A percentile compares a stretch with the other conserved stretches of the same genome.
These are phyloP conservation scores for Cariama cristata DNA, from an alignment of 2,113 vertebrate genomes.

Conservation along the genomic window DNA sequence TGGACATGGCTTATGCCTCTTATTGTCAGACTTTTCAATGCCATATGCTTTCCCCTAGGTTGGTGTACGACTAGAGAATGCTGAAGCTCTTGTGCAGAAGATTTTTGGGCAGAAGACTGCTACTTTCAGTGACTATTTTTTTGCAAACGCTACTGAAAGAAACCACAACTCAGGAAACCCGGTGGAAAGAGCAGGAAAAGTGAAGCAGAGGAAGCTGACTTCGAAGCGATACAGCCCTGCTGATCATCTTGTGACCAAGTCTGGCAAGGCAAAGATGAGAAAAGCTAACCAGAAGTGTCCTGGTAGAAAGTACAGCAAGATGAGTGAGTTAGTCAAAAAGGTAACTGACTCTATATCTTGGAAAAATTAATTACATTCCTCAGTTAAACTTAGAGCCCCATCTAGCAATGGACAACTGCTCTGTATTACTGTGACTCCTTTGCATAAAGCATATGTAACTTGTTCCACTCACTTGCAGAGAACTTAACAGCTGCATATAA, in stretches of 20 bases:
- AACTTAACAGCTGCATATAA: not conserved
- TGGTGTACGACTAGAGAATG: constrained; percentile 67
- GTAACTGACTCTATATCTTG: constrained; percentile 62
- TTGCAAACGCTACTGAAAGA: not conserved
- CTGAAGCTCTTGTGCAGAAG: constrained; percentile 51
- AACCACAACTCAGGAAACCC: not conserved
- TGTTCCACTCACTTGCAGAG: not conserved
- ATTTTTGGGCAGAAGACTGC: constrained; percentile 33
- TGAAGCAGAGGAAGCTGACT: not conserved
- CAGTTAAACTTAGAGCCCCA: not conserved
- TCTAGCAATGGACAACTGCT: not conserved
- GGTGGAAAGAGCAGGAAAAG: not conserved
- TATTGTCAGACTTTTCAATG: not conserved
- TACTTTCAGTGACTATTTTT: constrained; percentile 35
- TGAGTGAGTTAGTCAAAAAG: constrained; percentile 79
- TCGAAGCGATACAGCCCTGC: not conserved
- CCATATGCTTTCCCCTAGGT: constrained; percentile 44
- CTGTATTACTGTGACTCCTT: not conserved
- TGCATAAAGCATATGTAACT: not conserved
- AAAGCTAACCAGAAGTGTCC: constrained; percentile 68
- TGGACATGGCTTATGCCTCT: not conserved
- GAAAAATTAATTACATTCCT: not conserved
- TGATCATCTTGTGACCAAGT: not conserved
- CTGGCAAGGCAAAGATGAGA: constrained; percentile 8
- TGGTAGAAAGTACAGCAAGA: constrained; percentile 66